These are phyloP conservation scores for Nomada hirtipes DNA, from an alignment of 2,888 invertebrate species.

Conservation along the genomic window DNA sequence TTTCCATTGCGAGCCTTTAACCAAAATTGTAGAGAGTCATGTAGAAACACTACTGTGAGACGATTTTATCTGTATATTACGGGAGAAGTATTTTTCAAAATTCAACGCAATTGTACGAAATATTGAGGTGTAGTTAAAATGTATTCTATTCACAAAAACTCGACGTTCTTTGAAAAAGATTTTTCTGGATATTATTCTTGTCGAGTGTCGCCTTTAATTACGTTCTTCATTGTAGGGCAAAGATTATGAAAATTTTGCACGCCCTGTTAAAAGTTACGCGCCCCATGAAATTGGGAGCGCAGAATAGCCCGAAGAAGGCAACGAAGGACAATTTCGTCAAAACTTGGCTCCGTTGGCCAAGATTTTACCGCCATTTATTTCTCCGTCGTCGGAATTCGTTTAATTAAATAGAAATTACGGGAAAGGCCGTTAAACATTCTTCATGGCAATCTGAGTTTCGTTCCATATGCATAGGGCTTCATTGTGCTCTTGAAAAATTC, in stretches of 20 bases:
- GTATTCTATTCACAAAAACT: neutral
- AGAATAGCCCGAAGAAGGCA: too few species aligned
- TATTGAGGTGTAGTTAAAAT: neutral
- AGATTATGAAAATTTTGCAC: neutral
- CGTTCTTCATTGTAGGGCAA: neutral
- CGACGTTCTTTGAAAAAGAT: neutral
- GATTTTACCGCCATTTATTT: conserved; percentile 21
- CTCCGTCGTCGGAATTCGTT: conserved; percentile 29
- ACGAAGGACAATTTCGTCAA: neutral
- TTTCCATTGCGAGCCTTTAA: conserved; percentile 30
- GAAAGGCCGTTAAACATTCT: conserved; percentile 23
- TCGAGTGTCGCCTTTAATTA: neutral
- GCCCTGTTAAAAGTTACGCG: neutral
- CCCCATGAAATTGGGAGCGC: neutral
- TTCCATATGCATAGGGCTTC: conserved; percentile 49
- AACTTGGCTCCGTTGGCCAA: conserved; percentile 1
- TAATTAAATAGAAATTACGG: conserved; percentile 43
- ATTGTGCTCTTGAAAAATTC: conserved; percentile 43
- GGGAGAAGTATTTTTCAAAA: neutral
- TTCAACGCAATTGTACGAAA: neutral
- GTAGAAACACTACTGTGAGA: neutral
- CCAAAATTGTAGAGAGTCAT: conserved; percentile 25
- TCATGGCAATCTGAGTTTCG: conserved; percentile 18
- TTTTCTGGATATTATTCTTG: neutral
- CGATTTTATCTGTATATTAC: neutral